These are phyloP conservation scores for Hydraecia micacea DNA, from an alignment of 2,888 invertebrate species.

Conservation along the genomic window DNA sequence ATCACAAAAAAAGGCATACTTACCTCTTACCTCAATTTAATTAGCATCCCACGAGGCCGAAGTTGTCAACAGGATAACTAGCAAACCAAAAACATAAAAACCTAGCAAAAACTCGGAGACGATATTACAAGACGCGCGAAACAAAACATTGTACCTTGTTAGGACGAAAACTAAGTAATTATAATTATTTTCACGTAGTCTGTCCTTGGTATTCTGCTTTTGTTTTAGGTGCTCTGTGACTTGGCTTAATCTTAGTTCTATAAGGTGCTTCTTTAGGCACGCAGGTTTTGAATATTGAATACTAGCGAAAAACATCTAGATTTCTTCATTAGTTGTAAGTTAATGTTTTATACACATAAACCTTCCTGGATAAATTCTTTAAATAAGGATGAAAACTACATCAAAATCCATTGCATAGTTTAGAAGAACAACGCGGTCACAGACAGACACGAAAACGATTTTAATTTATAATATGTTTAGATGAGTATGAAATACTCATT, in stretches of 20 bases:
- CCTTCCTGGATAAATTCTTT: not conserved
- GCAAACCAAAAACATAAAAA: constrained; percentile 11
- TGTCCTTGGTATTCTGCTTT: constrained; percentile 1
- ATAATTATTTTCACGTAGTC: constrained; percentile 44
- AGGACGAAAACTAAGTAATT: constrained; percentile 38
- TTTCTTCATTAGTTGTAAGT: not conserved
- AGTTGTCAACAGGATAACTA: constrained; percentile 36
- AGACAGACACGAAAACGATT: too few relatives aligned
- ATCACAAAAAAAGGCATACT: not conserved
- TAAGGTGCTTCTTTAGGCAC: not conserved
- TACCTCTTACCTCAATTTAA: constrained; percentile 7
- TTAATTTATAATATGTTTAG: too few relatives aligned
- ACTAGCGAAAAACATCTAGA: not conserved
- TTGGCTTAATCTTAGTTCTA: constrained; percentile 13
- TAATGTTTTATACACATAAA: not conserved
- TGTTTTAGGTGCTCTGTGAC: constrained; percentile 19
- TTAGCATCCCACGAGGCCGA: constrained; percentile 11
- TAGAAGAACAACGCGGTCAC: not conserved
- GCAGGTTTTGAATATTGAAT: constrained; percentile 1
- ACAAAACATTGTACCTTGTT: constrained; percentile 41
- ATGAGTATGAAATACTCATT: not conserved
- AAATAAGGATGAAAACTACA: not conserved
- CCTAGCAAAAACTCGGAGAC: constrained; percentile 3
- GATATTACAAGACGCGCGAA: constrained; percentile 16
- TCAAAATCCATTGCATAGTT: not conserved